Evolutionary conservation across 2,797 vertebrate genomes (phyloP).

Genomic region (Anas bahamensis): DNA sequence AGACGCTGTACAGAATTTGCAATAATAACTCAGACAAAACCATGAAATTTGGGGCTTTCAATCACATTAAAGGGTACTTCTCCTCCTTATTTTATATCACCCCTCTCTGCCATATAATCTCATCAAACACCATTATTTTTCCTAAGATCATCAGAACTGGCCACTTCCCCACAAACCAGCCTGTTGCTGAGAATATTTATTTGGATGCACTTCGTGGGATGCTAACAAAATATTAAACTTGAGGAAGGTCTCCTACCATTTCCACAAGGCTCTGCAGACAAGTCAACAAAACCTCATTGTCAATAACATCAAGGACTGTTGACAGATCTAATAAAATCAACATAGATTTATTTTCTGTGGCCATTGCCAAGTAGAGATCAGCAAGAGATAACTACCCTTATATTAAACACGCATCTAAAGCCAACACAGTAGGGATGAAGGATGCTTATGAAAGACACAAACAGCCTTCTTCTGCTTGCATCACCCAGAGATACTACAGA

Average conservation of each 20-base stretch:
- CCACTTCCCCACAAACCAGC: neutral
- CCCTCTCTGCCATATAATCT: neutral
- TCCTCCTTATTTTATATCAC: neutral
- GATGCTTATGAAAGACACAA: slow-evolving; percentile 56
- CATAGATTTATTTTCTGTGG: slow-evolving; percentile 58
- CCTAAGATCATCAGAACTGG: neutral
- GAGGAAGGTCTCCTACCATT: slow-evolving; percentile 53
- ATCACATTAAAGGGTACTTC: neutral
- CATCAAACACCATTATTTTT: neutral
- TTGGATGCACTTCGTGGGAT: neutral
- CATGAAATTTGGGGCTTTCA: neutral
- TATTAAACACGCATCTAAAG: slow-evolving; percentile 62
- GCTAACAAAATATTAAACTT: slow-evolving; percentile 25
- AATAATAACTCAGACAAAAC: neutral
- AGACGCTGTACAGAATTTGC: neutral
- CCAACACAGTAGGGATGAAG: slow-evolving; percentile 39
- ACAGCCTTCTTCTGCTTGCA: slow-evolving; percentile 45
- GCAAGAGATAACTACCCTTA: slow-evolving; percentile 39
- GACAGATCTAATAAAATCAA: slow-evolving; percentile 71
- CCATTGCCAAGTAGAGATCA: slow-evolving; percentile 58
- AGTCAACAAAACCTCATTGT: slow-evolving; percentile 67
- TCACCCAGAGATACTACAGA: slow-evolving; percentile 39
- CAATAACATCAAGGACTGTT: slow-evolving; percentile 71
- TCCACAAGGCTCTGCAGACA: slow-evolving; percentile 19
- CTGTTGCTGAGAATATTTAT: neutral